A percentile compares a stretch with the other conserved stretches of the same genome.
Evolutionary conservation across 2,888 invertebrate genomes (phyloP).

Genomic region (Blastobasis lacticolella): DNA sequence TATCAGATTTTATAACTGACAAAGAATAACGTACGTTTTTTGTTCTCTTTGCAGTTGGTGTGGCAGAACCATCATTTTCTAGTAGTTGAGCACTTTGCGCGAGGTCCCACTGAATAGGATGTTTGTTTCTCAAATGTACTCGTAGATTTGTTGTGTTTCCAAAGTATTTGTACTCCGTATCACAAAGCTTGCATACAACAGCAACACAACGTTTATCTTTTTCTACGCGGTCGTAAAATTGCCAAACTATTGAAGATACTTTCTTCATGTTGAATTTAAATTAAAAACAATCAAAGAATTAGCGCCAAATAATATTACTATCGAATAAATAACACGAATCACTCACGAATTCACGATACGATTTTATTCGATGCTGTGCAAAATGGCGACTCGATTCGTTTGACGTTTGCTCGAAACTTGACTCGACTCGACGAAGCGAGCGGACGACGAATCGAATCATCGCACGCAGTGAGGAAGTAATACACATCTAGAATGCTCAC

Average conservation of each 20-base stretch:
- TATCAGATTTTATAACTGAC: constrained; percentile 43
- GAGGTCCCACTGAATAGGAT: constrained; percentile 65
- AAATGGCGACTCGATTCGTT: too few species aligned
- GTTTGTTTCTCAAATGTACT: constrained; percentile 56
- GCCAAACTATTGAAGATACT: constrained; percentile 60
- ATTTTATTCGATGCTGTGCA: too few species aligned
- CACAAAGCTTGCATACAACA: constrained; percentile 65
- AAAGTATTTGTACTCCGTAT: constrained; percentile 60
- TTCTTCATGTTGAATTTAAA: constrained; percentile 45
- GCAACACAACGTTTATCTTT: constrained; percentile 51
- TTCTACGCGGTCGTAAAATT: constrained; percentile 57
- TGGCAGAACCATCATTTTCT: constrained; percentile 35
- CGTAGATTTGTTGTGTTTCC: constrained; percentile 65
- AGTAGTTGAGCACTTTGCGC: constrained; percentile 31
- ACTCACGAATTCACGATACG: too few species aligned
- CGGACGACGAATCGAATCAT: too few species aligned
- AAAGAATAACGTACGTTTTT: constrained; percentile 62
- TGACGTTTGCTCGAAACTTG: too few species aligned
- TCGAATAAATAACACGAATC: too few species aligned
- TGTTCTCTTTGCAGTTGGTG: constrained; percentile 38
- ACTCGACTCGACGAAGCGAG: too few species aligned
- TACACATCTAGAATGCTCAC: too few species aligned
- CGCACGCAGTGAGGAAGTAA: too few species aligned
- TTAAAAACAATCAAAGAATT: constrained; percentile 27
- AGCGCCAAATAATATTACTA: too few species aligned